phyloP scores from a whole-genome alignment of 2,888 invertebrate species.

The Lysandra bellargus region DNA sequence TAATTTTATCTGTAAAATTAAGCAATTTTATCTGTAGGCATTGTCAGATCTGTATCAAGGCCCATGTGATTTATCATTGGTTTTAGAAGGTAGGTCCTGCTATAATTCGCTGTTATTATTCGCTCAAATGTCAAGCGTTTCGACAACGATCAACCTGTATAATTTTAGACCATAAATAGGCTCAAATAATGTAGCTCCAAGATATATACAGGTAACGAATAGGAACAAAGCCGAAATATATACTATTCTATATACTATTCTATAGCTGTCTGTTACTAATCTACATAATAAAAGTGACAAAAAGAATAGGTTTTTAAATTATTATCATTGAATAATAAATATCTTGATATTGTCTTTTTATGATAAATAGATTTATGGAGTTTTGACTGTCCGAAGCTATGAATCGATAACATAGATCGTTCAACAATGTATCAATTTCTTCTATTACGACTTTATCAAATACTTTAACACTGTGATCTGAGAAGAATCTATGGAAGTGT shows the following conservation, averaged over 20 bases:
- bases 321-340: too few relatives aligned
- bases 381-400: too few relatives aligned
- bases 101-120: conserved; percentile 38
- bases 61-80: conserved; percentile 33
- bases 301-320: too few relatives aligned
- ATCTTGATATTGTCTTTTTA: too few relatives aligned
- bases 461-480: neutral
- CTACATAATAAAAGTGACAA: too few relatives aligned
- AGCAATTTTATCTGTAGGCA: conserved; percentile 2
- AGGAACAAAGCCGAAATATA: neutral
- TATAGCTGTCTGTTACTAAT: too few relatives aligned
- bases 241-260: too few relatives aligned
- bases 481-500: neutral
- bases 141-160: conserved; percentile 2
- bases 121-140: conserved; percentile 30
- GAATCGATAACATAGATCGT: too few relatives aligned
- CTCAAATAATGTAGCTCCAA: neutral
- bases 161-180: conserved; percentile 13
- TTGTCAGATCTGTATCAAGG: conserved; percentile 39
- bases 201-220: neutral
- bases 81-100: conserved; percentile 35
- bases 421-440: neutral
- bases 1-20: conserved; percentile 4
- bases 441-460: neutral
- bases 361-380: too few relatives aligned